phyloP scores from a whole-genome alignment of 2,113 vertebrate species.

The Gallinago undulata region DNA sequence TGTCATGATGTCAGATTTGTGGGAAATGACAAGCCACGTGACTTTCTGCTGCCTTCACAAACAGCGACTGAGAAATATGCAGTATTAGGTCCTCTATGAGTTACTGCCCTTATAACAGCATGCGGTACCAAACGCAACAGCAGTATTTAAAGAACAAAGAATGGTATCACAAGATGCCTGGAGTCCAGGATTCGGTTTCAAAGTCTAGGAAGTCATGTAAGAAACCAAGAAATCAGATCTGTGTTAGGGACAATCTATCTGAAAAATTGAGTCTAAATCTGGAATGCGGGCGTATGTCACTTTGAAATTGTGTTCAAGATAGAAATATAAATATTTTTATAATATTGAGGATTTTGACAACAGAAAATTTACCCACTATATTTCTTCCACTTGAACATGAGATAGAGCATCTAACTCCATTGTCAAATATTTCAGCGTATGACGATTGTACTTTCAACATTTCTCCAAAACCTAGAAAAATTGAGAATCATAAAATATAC shows the following conservation, averaged over 20 bases:
- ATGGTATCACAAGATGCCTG: neutral
- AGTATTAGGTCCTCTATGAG: neutral
- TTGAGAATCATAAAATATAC: neutral
- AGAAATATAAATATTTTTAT: neutral
- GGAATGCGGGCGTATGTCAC: neutral
- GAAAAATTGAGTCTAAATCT: neutral
- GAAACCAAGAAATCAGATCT: neutral
- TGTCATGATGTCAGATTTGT: constrained; percentile 48
- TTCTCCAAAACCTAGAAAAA: neutral
- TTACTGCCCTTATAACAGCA: neutral
- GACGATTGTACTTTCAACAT: neutral
- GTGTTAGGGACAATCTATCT: neutral
- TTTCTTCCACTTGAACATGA: neutral
- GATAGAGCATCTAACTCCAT: neutral
- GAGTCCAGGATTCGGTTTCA: neutral
- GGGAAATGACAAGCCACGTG: neutral
- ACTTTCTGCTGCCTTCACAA: constrained; percentile 14
- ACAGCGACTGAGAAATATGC: neutral
- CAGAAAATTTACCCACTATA: neutral
- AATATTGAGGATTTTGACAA: neutral
- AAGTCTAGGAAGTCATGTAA: neutral
- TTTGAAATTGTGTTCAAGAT: neutral
- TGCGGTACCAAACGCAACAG: neutral
- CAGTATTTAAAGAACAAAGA: neutral
- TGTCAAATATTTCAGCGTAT: neutral